Evolutionary conservation across 2,113 vertebrate genomes (phyloP), one percentile per base, ranked within the genome.

Genomic region (Oreochromis aureus): DNA sequence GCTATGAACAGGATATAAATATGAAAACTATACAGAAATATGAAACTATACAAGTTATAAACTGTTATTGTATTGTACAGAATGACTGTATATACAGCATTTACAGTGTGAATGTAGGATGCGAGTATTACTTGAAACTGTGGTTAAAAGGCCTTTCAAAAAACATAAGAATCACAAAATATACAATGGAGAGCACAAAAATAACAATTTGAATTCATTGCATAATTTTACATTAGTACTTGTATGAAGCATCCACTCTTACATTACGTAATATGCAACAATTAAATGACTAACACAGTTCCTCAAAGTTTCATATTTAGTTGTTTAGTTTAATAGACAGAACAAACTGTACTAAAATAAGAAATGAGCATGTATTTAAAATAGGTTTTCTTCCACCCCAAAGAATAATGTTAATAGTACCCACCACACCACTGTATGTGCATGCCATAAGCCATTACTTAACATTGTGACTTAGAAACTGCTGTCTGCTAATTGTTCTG

Each of bases 321-420:
- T 46, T 46, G 5, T 46, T 73, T 46, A 46, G 41, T 27, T 46
- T 46, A 73, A 27, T 16, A 73, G 41, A 46, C 13, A 73, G 9
- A 27, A 1, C 22, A 48, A 73, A 27, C 16, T 48, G 9, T 73
- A 30, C n/a, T 73, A 30, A 46, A 73, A 27, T 18, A 27, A 16
- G 39, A 46, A 46, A 73, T 48, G 0, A 46, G 0, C 69, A 30
- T 46, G 13, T 27, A 27, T 46, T 4, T 66, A 36, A 15, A 73
- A 27, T 73, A 27, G 13, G 22, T 73, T 73, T 73, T 48, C 39
- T 48, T 73, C 15, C 5, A 18, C 41, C 22, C 41, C 41, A 48
- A 46, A 73, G 22, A 30, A 0, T 18, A 48, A 48, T 4, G 0
- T 30, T 73, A 73, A 39, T 39, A 66, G 61, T n/a, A n/a, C 41